A percentile compares a stretch with the other conserved stretches of the same genome.
Conservation (phyloP, 2,113 vertebrate genomes). For the Cephalopterus ornatus region DNA sequence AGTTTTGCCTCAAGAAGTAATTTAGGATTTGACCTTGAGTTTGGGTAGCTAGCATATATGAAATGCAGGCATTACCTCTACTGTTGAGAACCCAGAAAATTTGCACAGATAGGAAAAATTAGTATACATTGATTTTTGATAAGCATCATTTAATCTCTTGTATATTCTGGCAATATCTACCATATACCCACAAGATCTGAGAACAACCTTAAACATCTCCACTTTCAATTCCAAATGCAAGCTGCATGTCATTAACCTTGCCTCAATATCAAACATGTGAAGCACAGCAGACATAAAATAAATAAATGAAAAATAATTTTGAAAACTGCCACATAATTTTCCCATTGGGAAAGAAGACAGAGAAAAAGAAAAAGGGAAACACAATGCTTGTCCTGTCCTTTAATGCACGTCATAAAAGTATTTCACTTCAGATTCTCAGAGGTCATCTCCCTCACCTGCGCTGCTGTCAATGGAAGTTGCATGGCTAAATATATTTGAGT, state of each 20-base stretch:
- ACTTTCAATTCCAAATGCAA: slow-evolving; percentile 17
- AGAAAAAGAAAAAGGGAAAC: not conserved
- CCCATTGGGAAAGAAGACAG: not conserved
- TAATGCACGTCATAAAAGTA: not conserved
- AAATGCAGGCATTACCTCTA: not conserved
- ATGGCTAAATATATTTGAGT: not conserved
- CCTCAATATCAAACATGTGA: slow-evolving; percentile 39
- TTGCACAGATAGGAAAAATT: slow-evolving; percentile 7
- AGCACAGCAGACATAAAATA: slow-evolving; percentile 17
- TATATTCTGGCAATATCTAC: slow-evolving; percentile 23
- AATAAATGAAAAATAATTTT: slow-evolving; percentile 22
- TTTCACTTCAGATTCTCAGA: not conserved
- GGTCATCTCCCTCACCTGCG: not conserved
- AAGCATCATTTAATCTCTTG: slow-evolving; percentile 43
- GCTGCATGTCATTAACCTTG: slow-evolving; percentile 42
- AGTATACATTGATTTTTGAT: slow-evolving; percentile 26
- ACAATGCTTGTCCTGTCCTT: not conserved
- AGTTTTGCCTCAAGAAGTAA: slow-evolving; percentile 7
- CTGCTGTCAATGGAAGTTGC: not conserved
- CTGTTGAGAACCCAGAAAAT: not conserved
- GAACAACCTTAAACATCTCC: slow-evolving; percentile 15
- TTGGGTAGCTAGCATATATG: not conserved
- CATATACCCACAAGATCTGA: not conserved
- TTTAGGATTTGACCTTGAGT: slow-evolving; percentile 47
- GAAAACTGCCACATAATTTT: not conserved